Conservation (phyloP, 2,113 vertebrate genomes). For the Thryonomys swinderianus region DNA sequence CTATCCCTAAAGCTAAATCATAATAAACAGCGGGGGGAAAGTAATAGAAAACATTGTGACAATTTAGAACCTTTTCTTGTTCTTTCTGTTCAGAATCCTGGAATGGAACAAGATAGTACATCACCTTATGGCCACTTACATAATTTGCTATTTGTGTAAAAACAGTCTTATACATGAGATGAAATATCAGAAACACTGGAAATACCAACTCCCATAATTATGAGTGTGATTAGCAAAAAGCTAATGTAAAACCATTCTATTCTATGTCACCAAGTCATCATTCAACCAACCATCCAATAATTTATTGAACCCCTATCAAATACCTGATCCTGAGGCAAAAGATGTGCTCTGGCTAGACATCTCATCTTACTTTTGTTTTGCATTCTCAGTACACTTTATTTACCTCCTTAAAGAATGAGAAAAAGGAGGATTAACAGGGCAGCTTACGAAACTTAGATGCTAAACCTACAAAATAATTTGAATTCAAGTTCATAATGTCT, state of each 20-base stretch:
- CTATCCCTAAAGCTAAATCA: constrained; percentile 37
- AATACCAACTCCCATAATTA: background rate
- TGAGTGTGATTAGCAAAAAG: background rate
- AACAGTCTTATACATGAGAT: background rate
- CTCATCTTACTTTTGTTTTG: background rate
- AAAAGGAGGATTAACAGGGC: background rate
- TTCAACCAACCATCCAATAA: background rate
- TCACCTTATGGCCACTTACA: background rate
- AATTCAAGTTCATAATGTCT: background rate
- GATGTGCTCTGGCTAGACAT: background rate
- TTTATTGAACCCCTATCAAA: background rate
- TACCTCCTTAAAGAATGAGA: background rate
- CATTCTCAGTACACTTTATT: background rate
- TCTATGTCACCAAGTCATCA: background rate
- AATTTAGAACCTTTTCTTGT: constrained; percentile 23
- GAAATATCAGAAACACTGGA: background rate
- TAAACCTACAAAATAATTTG: background rate
- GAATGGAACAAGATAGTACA: background rate
- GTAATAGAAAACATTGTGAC: background rate
- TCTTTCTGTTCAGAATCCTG: constrained; percentile 2
- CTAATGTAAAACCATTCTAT: background rate
- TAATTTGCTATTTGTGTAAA: background rate
- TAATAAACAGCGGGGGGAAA: constrained; percentile 27
- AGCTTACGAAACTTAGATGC: background rate
- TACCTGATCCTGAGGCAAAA: background rate